phyloP scores from a whole-genome alignment of 2,797 vertebrate genomes.

The Pangasius macronema region DNA sequence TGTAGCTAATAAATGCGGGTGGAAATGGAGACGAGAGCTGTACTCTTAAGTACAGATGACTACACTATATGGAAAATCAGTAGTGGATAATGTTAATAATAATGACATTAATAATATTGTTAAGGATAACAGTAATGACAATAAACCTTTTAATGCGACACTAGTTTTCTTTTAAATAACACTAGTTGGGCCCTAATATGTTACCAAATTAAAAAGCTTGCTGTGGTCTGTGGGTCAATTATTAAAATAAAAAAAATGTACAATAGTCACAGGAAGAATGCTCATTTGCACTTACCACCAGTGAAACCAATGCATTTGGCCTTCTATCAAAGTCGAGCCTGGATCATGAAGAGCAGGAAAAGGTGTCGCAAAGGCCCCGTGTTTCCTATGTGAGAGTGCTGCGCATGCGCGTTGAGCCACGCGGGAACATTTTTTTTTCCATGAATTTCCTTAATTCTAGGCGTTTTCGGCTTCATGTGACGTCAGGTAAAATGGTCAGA shows the following conservation, averaged over 20 bases:
- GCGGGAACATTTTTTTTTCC: slow-evolving; percentile 23
- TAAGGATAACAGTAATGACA: not conserved
- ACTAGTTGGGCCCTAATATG: not conserved
- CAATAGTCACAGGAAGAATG: not conserved
- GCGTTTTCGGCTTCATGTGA: slow-evolving; percentile 4
- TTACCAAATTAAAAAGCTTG: slow-evolving; percentile 1
- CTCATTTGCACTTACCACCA: slow-evolving; percentile 50
- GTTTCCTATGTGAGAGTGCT: slow-evolving; percentile 24
- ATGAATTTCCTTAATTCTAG: slow-evolving; percentile 20
- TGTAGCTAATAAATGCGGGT: not conserved
- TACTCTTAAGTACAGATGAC: not conserved
- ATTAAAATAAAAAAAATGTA: not conserved
- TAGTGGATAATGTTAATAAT: not conserved
- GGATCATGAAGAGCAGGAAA: slow-evolving; percentile 37
- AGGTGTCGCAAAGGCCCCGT: slow-evolving; percentile 46
- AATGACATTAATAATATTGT: not conserved
- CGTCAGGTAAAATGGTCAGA: not conserved
- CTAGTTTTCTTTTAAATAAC: not conserved
- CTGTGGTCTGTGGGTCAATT: not conserved
- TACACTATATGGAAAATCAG: not conserved
- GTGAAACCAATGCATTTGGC: slow-evolving; percentile 16
- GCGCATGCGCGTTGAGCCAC: slow-evolving; percentile 50
- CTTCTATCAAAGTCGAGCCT: slow-evolving; percentile 26
- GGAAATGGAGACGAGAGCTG: not conserved
- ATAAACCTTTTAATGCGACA: not conserved